Evolutionary conservation across 2,888 invertebrate species (phyloP).

Genomic region (Hirtodrosophila cameraria): DNA sequence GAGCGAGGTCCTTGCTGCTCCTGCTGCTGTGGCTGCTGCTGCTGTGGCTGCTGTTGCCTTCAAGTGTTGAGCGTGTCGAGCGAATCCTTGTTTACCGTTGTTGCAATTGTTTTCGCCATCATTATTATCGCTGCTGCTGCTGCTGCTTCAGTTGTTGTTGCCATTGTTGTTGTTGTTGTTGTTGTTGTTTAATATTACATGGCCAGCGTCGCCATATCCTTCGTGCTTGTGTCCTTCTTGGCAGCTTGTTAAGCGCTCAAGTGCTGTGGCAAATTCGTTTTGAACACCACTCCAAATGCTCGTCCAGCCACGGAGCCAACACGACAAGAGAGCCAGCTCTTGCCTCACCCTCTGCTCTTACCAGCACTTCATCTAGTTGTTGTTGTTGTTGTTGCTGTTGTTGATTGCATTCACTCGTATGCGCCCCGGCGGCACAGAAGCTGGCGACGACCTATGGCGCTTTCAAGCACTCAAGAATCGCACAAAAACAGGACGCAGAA

Average conservation of each 20-base stretch:
- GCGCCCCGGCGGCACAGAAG: slow-evolving; percentile 44
- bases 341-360: neutral
- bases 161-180: slow-evolving; percentile 23
- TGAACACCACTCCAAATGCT: slow-evolving; percentile 72
- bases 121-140: slow-evolving; percentile 68
- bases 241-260: slow-evolving; percentile 77
- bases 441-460: slow-evolving; percentile 54
- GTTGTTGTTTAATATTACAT: slow-evolving; percentile 48
- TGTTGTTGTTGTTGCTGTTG: slow-evolving; percentile 55
- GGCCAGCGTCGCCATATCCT: slow-evolving; percentile 51
- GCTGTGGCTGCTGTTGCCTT: slow-evolving; percentile 17
- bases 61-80: slow-evolving; percentile 77
- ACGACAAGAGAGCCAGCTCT: slow-evolving; percentile 3
- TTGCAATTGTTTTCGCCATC: slow-evolving; percentile 76
- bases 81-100: slow-evolving; percentile 79
- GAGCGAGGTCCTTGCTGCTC: slow-evolving; percentile 13
- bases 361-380: neutral
- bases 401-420: slow-evolving; percentile 66
- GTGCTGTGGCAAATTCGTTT: slow-evolving; percentile 80
- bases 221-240: slow-evolving; percentile 44
- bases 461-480: slow-evolving; percentile 45
- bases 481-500: slow-evolving; percentile 24
- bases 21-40: neutral
- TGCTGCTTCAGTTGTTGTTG: slow-evolving; percentile 3
- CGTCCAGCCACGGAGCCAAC: slow-evolving; percentile 49